Conservation (phyloP, 2,113 vertebrate species). For the Chionis minor region DNA sequence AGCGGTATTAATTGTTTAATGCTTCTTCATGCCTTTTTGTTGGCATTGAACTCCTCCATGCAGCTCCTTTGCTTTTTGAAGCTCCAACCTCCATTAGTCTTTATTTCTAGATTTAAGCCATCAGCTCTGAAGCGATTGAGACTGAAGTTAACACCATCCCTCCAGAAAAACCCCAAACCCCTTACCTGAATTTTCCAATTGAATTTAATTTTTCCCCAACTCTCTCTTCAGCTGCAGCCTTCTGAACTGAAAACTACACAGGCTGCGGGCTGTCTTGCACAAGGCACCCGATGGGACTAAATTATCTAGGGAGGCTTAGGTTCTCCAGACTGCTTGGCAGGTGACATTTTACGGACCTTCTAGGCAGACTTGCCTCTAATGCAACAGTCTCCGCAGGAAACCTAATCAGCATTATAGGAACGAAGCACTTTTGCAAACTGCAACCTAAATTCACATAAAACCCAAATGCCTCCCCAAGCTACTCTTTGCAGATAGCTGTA, state of each 20-base stretch:
- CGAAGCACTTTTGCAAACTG: neutral
- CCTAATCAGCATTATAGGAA: neutral
- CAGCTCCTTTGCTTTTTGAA: neutral
- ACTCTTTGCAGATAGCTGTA: neutral
- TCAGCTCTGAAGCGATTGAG: neutral
- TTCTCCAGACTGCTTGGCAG: neutral
- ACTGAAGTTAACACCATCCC: neutral
- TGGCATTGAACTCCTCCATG: neutral
- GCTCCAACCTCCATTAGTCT: neutral
- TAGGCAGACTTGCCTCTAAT: neutral
- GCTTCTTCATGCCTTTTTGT: neutral
- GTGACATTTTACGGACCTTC: neutral
- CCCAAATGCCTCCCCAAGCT: conserved; percentile 24
- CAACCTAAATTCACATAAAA: conserved; percentile 47
- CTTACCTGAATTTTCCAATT: neutral
- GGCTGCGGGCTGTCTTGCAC: neutral
- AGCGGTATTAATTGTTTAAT: rapidly evolving
- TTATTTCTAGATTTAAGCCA: neutral
- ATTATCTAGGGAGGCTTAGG: neutral
- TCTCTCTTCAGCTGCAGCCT: neutral
- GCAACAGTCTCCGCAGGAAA: neutral
- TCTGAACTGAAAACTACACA: neutral
- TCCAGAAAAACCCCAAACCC: neutral
- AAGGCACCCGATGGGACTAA: neutral
- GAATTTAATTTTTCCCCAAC: neutral